A percentile compares a stretch with the other conserved stretches of the same genome.
Evolutionary conservation across 2,113 vertebrate species (phyloP).

Genomic region (Brienomyrus brachyistius): DNA sequence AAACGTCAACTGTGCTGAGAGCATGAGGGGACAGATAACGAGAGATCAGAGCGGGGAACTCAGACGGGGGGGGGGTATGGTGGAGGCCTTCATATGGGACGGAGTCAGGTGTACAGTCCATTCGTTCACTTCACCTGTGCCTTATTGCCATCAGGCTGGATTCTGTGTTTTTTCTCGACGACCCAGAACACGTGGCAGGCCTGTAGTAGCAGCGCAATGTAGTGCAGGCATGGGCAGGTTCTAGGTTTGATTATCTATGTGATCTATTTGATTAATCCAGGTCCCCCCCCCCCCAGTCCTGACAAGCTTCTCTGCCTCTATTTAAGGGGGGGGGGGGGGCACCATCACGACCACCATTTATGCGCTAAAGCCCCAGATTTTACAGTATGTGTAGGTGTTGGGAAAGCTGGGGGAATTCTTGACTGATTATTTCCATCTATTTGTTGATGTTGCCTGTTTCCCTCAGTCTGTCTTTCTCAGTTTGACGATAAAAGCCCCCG

Average conservation of each 20-base stretch:
- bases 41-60: neutral
- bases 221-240: neutral
- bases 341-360: neutral
- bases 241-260: neutral
- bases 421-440: neutral
- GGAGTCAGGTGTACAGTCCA: neutral
- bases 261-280: neutral
- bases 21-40: neutral
- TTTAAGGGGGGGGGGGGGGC: neutral
- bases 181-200: neutral
- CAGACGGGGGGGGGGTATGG: neutral
- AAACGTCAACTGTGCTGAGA: neutral
- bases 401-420: neutral
- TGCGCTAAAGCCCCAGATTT: neutral
- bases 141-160: neutral
- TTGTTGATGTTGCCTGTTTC: neutral
- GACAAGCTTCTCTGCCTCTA: neutral
- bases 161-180: neutral
- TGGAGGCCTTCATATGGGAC: neutral
- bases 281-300: neutral
- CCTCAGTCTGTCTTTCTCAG: neutral
- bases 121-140: neutral
- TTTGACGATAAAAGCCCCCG: neutral
- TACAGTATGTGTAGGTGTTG: neutral
- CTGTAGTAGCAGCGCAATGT: neutral